A percentile compares a stretch with the other conserved stretches of the same genome.
Evolutionary conservation across 2,888 invertebrate genomes (phyloP).

Genomic region (Trissolcus japonicus): DNA sequence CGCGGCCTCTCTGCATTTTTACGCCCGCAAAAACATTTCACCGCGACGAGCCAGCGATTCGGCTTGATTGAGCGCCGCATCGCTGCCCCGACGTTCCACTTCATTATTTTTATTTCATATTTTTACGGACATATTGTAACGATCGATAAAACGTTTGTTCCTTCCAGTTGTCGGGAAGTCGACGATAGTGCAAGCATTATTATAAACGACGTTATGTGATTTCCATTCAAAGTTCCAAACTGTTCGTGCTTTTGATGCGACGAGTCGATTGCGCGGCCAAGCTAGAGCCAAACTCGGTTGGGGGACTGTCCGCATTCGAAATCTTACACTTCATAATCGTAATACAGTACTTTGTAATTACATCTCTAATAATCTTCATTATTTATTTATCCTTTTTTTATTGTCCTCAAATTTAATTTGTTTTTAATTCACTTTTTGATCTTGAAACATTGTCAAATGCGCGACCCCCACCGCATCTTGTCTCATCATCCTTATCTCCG

Average conservation of each 20-base stretch:
- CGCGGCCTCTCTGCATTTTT: slow-evolving; percentile 25
- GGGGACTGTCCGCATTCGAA: slow-evolving; percentile 21
- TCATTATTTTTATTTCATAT: slow-evolving; percentile 8
- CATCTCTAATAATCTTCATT: no score
- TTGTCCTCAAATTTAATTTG: not conserved
- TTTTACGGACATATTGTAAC: slow-evolving; percentile 21
- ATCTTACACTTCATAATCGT: not conserved
- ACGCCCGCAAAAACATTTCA: slow-evolving; percentile 9
- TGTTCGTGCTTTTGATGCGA: slow-evolving; percentile 41
- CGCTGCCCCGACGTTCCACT: slow-evolving; percentile 10
- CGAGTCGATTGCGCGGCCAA: slow-evolving; percentile 38
- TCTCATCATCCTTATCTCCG: slow-evolving; percentile 40
- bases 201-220: slow-evolving; percentile 34
- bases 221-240: slow-evolving; percentile 43
- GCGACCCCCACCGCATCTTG: slow-evolving; percentile 43
- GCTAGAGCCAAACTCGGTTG: slow-evolving; percentile 37
- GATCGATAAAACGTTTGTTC: slow-evolving; percentile 32
- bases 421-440: not conserved
- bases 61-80: slow-evolving; percentile 3
- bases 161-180: slow-evolving; percentile 42
- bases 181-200: slow-evolving; percentile 34
- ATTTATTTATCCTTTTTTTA: not conserved
- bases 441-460: slow-evolving; percentile 5
- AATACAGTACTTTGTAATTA: not conserved
- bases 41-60: slow-evolving; percentile 7